Evolutionary conservation across 2,888 invertebrate species (phyloP), one percentile per base, ranked within the genome.

Genomic region (Gastracanthus pulcherrimus): DNA sequence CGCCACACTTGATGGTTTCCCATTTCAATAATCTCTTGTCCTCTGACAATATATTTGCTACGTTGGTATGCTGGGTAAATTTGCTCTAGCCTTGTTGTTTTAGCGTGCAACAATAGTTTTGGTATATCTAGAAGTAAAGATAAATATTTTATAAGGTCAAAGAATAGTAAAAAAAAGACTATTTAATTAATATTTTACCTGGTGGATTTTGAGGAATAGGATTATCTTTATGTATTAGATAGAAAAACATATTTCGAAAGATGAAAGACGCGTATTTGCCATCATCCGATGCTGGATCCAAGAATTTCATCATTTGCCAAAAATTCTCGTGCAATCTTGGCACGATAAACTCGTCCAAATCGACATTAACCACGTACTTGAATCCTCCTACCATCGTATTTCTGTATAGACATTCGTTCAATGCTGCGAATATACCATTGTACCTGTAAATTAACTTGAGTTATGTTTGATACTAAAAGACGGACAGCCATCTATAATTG

Each of bases 231-330:
- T 92, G 92, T 84, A 92, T 91, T 2, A 92, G 88, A 77, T 92
- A 92, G 86, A 93, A 93, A 87, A 93, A 93, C 2, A 92, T 91
- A 83, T 93, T 93, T 76, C 92, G 91, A 87, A 93, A 92, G 23
- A 92, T 87, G 80, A 92, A 93, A 3, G 91, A 91, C 6, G 92
- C 92, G 1, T 87, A 89, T 7, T 88, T 87, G 0, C 64, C 67
- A 2, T 9, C 16, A 0, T 62, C 29, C 16, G 41, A 26, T 2
- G 41, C 36, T 7, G 85, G 84, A 75, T 87, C 84, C 7, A 87
- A 72, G 45, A 84, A 26, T 19, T 83, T 88, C 90, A 87, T 92
- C 91, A 84, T 92, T 88, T 72, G 87, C 86, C 48, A 31, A 48
- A 80, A 85, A 76, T 85, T 86, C 7, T 84, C 71, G 48, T 89